phyloP scores from a whole-genome alignment of 2,113 vertebrate species.

The Rousettus leschenaultii region DNA sequence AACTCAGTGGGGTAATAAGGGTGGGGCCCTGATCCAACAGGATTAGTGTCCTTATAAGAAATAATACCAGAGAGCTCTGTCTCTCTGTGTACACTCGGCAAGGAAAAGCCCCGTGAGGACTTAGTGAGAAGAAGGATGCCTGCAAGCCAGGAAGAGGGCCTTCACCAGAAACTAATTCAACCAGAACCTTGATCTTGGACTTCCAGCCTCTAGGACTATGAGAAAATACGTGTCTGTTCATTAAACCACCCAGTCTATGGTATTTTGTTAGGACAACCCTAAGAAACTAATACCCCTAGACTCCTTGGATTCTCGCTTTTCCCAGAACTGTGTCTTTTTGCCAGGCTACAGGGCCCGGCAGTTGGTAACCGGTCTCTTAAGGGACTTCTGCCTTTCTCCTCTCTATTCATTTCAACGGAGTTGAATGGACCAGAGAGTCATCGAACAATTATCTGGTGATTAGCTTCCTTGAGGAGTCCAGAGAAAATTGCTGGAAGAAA shows the following conservation, averaged over 20 bases:
- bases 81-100: not conserved
- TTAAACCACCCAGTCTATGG: not conserved
- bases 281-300: no score
- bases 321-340: not conserved
- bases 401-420: conserved; percentile 11
- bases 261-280: not conserved
- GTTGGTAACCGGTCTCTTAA: conserved; percentile 28
- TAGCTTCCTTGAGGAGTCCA: conserved; percentile 50
- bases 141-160: not conserved
- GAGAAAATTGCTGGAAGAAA: conserved; percentile 59
- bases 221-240: not conserved
- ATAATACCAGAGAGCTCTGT: not conserved
- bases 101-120: not conserved
- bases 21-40: not conserved
- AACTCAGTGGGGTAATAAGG: not conserved
- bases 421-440: conserved; percentile 36
- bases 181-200: not conserved
- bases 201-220: not conserved
- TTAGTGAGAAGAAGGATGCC: not conserved
- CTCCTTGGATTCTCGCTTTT: not conserved
- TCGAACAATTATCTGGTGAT: conserved; percentile 54
- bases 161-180: not conserved
- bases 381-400: not conserved
- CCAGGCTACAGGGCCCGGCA: not conserved
- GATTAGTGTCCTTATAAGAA: not conserved